Evolutionary conservation across 1,140 invertebrate genomes (phyloP), one percentile per base, ranked within the genome.

Genomic region (Antheraea mylitta): DNA sequence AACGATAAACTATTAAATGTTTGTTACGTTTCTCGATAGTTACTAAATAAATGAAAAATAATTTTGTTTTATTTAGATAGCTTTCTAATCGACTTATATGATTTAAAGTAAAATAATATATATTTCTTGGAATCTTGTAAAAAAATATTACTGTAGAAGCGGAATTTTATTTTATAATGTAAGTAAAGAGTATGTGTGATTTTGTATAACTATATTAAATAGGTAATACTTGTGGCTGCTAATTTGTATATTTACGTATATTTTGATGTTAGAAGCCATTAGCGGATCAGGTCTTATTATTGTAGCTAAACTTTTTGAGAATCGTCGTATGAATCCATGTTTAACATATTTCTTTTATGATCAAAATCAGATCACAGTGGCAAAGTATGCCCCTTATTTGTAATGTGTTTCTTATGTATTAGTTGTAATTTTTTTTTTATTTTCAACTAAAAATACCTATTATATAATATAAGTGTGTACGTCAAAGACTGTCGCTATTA

Each of bases 401-500:
- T 30, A 22, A 19, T 60, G 45, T 16, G 45, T 13, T 53, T 53
- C 6, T 53, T 13, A 30, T 53, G 13, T 53, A 53, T 53, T 53
- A 53, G 10, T 53, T 53, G 9, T 53, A 16, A 53, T 13, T 53
- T n/a, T 13, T 48, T 13, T 6, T 53, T 13, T 13, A 6, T 16
- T 53, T 53, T 6, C 38, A 42, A 7, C 38, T 42, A 30, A 60
- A 60, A 8, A 60, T 22, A 60, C 18, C 13, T 18, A 19, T 7
- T 60, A 18, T 60, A 19, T 60, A 13, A 19, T 7, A 53, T 53
- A 53, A 53, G 45, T 53, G 16, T 30, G 61, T 42, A 48, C 18
- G 64, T 65, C 37, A 45, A 65, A 65, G 64, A 65, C 64, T 65
- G 64, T 65, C 64, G 38, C 18, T 65, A 22, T 45, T 38, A 18